Conservation (phyloP, 2,113 vertebrate species). For the Gulo gulo region DNA sequence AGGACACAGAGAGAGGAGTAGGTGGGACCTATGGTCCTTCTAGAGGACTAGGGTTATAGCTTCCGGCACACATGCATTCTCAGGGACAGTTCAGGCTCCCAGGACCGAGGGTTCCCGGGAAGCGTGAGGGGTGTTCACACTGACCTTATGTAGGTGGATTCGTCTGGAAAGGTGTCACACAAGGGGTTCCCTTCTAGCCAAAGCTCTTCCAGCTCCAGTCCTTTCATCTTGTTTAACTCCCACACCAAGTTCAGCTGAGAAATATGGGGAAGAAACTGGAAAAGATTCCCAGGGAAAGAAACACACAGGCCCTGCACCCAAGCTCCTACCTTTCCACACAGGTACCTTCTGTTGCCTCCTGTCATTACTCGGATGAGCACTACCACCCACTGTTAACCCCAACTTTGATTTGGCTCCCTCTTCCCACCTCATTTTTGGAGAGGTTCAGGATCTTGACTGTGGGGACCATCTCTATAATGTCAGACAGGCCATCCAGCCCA, state of each 20-base stretch:
- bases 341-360: not conserved
- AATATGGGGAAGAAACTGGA: not conserved
- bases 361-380: not conserved
- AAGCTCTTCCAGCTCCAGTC: slow-evolving; percentile 88
- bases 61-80: not conserved
- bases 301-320: fast-evolving
- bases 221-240: slow-evolving; percentile 90
- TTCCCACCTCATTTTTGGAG: slow-evolving; percentile 85
- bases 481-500: slow-evolving; percentile 85
- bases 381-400: not conserved
- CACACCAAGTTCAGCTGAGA: slow-evolving; percentile 83
- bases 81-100: slow-evolving; percentile 79
- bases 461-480: slow-evolving; percentile 83
- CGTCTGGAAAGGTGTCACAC: slow-evolving; percentile 85
- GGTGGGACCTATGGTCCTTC: not conserved
- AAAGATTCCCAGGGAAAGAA: not conserved
- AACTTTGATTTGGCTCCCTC: not conserved
- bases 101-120: not conserved
- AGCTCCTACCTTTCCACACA: not conserved
- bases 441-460: slow-evolving; percentile 88
- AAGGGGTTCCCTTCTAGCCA: slow-evolving; percentile 89
- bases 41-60: not conserved
- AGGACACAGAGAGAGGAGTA: not conserved
- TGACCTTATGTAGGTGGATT: slow-evolving; percentile 81
- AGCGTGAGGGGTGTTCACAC: slow-evolving; percentile 1